phyloP scores from a whole-genome alignment of 2,888 invertebrate genomes.

The Tortricodes alternella region DNA sequence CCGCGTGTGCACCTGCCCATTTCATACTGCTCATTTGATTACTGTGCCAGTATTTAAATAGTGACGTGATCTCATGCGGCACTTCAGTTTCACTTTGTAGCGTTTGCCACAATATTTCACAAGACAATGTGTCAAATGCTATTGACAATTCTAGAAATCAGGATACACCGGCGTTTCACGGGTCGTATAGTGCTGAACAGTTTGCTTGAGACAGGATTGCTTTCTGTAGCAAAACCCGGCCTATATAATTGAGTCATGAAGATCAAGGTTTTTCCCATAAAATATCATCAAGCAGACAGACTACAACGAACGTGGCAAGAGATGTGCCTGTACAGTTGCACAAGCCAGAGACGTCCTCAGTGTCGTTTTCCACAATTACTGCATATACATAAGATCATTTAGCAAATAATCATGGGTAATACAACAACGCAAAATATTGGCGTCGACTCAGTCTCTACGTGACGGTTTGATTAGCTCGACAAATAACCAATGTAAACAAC shows the following conservation, averaged over 20 bases:
- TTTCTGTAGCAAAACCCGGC: background rate
- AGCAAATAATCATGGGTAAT: background rate
- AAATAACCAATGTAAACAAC: slow-evolving; percentile 39
- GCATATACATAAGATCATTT: background rate
- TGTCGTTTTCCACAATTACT: background rate
- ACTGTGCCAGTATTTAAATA: background rate
- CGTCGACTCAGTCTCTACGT: slow-evolving; percentile 35
- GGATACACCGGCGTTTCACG: background rate
- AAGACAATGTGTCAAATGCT: background rate
- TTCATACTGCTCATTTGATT: background rate
- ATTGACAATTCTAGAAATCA: background rate
- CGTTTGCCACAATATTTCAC: background rate
- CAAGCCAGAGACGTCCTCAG: background rate
- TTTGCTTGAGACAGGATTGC: background rate
- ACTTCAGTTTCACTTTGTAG: background rate
- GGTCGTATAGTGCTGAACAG: background rate
- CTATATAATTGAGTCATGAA: background rate
- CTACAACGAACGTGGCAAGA: background rate
- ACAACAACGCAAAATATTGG: slow-evolving; percentile 48
- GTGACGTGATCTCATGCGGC: background rate
- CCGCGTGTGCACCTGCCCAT: no score
- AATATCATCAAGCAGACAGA: background rate
- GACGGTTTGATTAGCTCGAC: slow-evolving; percentile 33
- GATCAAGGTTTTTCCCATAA: background rate
- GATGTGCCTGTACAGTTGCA: background rate